phyloP scores from a whole-genome alignment of 2,888 invertebrate species.

The Sinelater perroti region DNA sequence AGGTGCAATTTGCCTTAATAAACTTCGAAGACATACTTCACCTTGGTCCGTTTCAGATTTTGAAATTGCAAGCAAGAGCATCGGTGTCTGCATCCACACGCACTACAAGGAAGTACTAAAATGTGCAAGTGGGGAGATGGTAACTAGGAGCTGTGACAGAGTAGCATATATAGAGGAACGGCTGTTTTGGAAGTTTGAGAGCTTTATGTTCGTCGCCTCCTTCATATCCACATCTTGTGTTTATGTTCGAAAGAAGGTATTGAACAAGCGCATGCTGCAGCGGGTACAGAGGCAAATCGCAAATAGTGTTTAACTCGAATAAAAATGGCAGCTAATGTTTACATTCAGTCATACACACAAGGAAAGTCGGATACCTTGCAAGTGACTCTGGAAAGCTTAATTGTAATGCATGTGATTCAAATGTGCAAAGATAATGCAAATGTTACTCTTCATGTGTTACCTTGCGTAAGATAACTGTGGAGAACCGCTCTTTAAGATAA shows the following conservation, averaged over 20 bases:
- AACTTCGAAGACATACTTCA: neutral
- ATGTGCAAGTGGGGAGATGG: constrained; percentile 82
- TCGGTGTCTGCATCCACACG: constrained; percentile 83
- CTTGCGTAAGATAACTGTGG: no score
- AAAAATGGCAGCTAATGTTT: constrained; percentile 27
- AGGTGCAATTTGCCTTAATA: constrained; percentile 59
- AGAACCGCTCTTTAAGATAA: constrained; percentile 52
- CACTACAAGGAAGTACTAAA: constrained; percentile 84
- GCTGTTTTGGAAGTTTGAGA: constrained; percentile 84
- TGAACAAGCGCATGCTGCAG: constrained; percentile 73
- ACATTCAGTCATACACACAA: constrained; percentile 22
- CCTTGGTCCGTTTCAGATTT: constrained; percentile 65
- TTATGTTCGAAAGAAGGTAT: constrained; percentile 70
- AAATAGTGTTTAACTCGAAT: constrained; percentile 68
- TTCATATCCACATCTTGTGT: constrained; percentile 72
- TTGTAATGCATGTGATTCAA: constrained; percentile 70
- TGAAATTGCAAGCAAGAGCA: constrained; percentile 83
- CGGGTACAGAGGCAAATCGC: constrained; percentile 77
- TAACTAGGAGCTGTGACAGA: constrained; percentile 85
- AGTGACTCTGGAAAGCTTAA: constrained; percentile 66
- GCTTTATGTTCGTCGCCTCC: constrained; percentile 72
- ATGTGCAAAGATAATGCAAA: constrained; percentile 64
- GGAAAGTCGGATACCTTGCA: constrained; percentile 10
- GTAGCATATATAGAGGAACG: constrained; percentile 86
- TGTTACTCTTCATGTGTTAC: constrained; percentile 61